Evolutionary conservation across 2,113 vertebrate genomes (phyloP).

Genomic region (Solea senegalensis): DNA sequence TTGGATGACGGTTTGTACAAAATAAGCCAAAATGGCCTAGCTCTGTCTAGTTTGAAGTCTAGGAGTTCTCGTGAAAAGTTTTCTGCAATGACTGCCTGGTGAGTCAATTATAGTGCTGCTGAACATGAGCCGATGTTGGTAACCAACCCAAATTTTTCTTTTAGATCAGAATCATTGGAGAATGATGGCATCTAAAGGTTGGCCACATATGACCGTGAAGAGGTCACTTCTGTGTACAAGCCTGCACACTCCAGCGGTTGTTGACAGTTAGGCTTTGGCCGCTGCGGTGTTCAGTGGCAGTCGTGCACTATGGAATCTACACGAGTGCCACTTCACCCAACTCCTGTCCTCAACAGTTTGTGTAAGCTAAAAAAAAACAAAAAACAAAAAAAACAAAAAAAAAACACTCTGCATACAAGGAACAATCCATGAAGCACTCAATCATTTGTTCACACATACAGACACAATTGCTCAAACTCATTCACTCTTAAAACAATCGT

Average conservation of each 20-base stretch:
- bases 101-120: slow-evolving; percentile 36
- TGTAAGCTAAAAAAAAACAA: slow-evolving; percentile 28
- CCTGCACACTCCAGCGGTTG: slow-evolving; percentile 43
- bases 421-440: slow-evolving; percentile 28
- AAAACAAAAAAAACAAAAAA: not conserved
- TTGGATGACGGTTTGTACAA: slow-evolving; percentile 34
- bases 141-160: slow-evolving; percentile 27
- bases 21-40: slow-evolving; percentile 17
- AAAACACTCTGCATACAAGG: slow-evolving; percentile 28
- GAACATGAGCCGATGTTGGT: slow-evolving; percentile 47
- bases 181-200: slow-evolving; percentile 49
- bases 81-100: slow-evolving; percentile 42
- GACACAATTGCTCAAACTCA: slow-evolving; percentile 25
- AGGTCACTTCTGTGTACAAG: slow-evolving; percentile 66
- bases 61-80: slow-evolving; percentile 33
- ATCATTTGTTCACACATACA: slow-evolving; percentile 12
- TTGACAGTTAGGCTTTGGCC: slow-evolving; percentile 51
- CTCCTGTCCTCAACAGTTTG: slow-evolving; percentile 30
- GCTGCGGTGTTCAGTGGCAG: slow-evolving; percentile 55
- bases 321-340: slow-evolving; percentile 53
- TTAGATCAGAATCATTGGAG: slow-evolving; percentile 30
- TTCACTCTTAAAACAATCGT: slow-evolving; percentile 42
- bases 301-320: slow-evolving; percentile 53
- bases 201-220: slow-evolving; percentile 37
- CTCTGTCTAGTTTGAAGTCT: slow-evolving; percentile 26